Evolutionary conservation across 2,113 vertebrate species (phyloP), one percentile per base, ranked within the genome.

Genomic region (Dissostichus mawsoni): DNA sequence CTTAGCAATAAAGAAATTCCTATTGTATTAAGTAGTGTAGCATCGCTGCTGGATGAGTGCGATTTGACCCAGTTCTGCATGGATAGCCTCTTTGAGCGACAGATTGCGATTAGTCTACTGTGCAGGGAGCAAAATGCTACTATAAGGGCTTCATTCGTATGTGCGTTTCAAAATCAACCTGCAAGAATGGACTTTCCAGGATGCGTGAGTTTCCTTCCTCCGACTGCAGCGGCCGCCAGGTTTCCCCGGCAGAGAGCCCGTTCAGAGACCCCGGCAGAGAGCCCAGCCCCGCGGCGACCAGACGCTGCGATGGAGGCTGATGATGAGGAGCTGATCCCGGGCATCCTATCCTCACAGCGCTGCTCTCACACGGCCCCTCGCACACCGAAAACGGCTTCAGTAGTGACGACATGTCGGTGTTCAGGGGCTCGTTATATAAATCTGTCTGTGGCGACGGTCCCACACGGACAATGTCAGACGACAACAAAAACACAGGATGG

Each of bases 131-230:
- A 69, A n/a, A 36, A 44, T 55, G 18, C 20, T 3, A 11, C 25
- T 36, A 55, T 9, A 47, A 6, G 36, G 41, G 33, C 11, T 66
- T 14, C 17, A n/a, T 61, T 18, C 36, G 23, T 23, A 16, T 14
- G 1, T 53, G 67, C 18, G 8, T 47, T 25, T 36, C 16, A 52
- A 20, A 20, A 75, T 62, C 63, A 64, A 95, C 95, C 96, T 90
- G 94, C 94, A 23, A 94, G 89, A 51, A 95, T 96, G 44, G 95
- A 94, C 73, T 95, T 96, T 48, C 93, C 95, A 0, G 91, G 93
- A 74, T 95, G 94, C 11, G 94, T 96, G 25, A 92, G 81, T 82
- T 92, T 94, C 78, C 87, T 89, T 14, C 93, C 87, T 51, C 93
- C 94, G 64, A 89, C 64, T 0, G 92, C 89, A 1, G 95, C 94